Conservation (phyloP, 2,888 invertebrate species). For the Cephus rjabovi region DNA sequence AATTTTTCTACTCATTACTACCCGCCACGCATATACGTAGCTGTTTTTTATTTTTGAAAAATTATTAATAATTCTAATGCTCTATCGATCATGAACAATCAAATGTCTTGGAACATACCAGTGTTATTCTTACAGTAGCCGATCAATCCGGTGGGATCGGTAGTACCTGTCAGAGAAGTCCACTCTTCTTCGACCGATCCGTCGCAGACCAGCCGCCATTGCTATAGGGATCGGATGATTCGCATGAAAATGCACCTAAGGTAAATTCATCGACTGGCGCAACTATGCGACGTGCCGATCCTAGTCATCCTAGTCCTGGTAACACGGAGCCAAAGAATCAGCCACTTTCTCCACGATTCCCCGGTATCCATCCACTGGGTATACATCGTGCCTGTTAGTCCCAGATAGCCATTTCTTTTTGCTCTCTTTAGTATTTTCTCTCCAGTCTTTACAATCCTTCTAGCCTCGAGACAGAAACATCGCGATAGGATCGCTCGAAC, state of each 20-base stretch:
- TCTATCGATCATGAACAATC: too few species aligned
- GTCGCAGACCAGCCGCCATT: too few species aligned
- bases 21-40: too few species aligned
- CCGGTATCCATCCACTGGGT: constrained; percentile 1
- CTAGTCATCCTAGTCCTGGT: neutral
- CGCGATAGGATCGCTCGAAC: neutral
- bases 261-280: neutral
- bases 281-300: neutral
- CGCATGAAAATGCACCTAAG: neutral
- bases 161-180: too few species aligned
- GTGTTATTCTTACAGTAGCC: too few species aligned
- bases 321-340: constrained; percentile 2
- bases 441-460: neutral
- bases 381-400: constrained; percentile 7
- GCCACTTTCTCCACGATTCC: constrained; percentile 20
- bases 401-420: neutral
- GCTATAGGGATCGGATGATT: neutral
- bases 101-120: too few species aligned
- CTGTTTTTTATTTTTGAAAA: too few species aligned
- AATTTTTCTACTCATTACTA: neutral
- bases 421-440: neutral
- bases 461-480: neutral
- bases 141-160: too few species aligned
- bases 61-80: too few species aligned
- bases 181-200: too few species aligned